Evolutionary conservation across 2,888 invertebrate genomes (phyloP), one percentile per base, ranked within the genome.

Genomic region (Diadegma fenestrale): DNA sequence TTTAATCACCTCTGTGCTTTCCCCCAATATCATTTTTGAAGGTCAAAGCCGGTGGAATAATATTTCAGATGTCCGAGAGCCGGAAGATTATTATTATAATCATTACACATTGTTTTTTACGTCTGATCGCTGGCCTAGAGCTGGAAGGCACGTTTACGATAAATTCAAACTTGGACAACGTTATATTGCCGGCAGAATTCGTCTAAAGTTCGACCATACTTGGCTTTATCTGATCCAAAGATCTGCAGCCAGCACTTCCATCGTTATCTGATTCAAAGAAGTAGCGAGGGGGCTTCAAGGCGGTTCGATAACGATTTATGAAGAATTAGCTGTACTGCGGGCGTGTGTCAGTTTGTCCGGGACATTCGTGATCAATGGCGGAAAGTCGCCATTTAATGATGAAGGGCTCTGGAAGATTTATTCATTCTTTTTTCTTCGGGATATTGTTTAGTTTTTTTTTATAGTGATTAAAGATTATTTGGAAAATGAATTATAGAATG

Each of bases 261-360:
- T 61, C 78, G 76, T 69, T 77, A 68, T 61, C n/a, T 37, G 26
- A 6, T 54, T 3, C 51, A n/a, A 19, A 64, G 26, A 30, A 68
- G n/a, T 14, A 54, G 41, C 17, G 17, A 51, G 54, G 12, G n/a
- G 33, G n/a, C 43, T 58, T 19, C 26, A 61, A 58, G 78, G n/a
- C n/a, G n/a, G 81, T 81, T 81, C 75, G 79, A 79, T 82, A 71
- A 41, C 41, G 82, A 79, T 85, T 85, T 82, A 79, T 79, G 79
- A 85, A 71, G 82, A 85, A 82, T 82, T 41, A 45, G 0, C 63
- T 54, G 45, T 69, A 58, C 58, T 45, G n/a, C n/a, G 61, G 37
- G 58, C 37, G 64, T 26, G 48, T 79, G 69, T 75, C 85, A 79
- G 75, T 79, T 82, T 82, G 58, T 48, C 71, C 63, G 33, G 54